These are phyloP conservation scores for Brachystomella parvula DNA, from an alignment of 1,140 invertebrate genomes.

Conservation along the genomic window DNA sequence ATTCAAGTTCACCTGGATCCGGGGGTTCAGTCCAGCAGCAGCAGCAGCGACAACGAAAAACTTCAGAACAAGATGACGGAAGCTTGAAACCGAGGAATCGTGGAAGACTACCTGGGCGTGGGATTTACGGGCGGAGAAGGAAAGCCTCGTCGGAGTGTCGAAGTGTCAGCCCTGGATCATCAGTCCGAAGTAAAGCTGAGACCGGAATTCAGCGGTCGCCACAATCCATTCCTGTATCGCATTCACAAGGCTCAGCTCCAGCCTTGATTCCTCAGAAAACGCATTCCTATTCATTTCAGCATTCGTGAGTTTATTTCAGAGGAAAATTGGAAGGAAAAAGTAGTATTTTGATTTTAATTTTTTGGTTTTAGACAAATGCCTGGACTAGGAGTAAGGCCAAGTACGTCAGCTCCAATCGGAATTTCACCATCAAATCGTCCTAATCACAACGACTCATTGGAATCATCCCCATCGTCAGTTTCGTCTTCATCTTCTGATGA, in stretches of 20 bases:
- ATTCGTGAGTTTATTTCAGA: conserved; percentile 1
- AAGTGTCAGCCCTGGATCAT: conserved; percentile 8
- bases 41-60: neutral
- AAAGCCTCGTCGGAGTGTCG: conserved; percentile 19
- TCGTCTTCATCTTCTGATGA: conserved; percentile 13
- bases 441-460: neutral
- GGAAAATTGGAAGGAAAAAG: neutral
- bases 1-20: neutral
- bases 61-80: neutral
- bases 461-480: conserved; percentile 6
- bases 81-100: neutral
- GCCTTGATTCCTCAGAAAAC: neutral
- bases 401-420: neutral
- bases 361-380: neutral
- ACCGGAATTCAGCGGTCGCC: neutral
- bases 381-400: neutral
- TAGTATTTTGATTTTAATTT: neutral
- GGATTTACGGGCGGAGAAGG: neutral
- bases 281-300: neutral
- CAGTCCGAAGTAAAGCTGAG: neutral
- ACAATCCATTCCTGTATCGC: neutral
- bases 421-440: no score
- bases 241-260: neutral
- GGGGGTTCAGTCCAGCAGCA: neutral
- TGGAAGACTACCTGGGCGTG: neutral